Evolutionary conservation across 2,113 vertebrate genomes (phyloP).

Genomic region (Sceloporus undulatus): DNA sequence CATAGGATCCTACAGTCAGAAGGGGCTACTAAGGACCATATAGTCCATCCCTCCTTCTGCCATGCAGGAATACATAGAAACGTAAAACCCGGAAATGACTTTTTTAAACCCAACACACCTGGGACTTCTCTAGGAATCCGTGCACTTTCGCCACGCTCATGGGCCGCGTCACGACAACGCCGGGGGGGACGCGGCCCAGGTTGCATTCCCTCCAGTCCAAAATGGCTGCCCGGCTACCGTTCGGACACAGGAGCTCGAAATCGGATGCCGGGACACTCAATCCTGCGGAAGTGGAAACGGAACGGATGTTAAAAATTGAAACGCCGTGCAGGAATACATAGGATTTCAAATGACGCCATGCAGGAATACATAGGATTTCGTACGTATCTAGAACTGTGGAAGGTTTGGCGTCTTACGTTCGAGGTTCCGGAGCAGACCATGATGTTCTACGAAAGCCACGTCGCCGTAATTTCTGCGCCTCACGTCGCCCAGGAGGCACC

Average conservation of each 20-base stretch:
- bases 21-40: too few relatives aligned
- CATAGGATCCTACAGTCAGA: too few relatives aligned
- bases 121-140: conserved; percentile 87
- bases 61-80: too few relatives aligned
- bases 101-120: conserved; percentile 73
- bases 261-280: conserved; percentile 79
- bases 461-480: conserved; percentile 89
- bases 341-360: too few relatives aligned
- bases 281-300: conserved; percentile 69
- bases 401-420: conserved; percentile 72
- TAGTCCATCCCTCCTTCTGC: too few relatives aligned
- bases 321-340: too few relatives aligned
- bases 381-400: too few relatives aligned
- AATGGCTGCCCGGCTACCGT: conserved; percentile 79
- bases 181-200: conserved; percentile 86
- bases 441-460: conserved; percentile 89
- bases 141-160: conserved; percentile 84
- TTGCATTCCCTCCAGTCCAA: conserved; percentile 87
- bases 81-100: too few relatives aligned
- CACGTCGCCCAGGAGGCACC: conserved; percentile 89
- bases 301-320: too few relatives aligned
- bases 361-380: too few relatives aligned
- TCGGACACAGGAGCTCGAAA: conserved; percentile 85
- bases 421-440: conserved; percentile 86
- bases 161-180: conserved; percentile 86